Evolutionary conservation across 2,797 vertebrate species (phyloP).

Genomic region (Mormyrus proboscirostris): DNA sequence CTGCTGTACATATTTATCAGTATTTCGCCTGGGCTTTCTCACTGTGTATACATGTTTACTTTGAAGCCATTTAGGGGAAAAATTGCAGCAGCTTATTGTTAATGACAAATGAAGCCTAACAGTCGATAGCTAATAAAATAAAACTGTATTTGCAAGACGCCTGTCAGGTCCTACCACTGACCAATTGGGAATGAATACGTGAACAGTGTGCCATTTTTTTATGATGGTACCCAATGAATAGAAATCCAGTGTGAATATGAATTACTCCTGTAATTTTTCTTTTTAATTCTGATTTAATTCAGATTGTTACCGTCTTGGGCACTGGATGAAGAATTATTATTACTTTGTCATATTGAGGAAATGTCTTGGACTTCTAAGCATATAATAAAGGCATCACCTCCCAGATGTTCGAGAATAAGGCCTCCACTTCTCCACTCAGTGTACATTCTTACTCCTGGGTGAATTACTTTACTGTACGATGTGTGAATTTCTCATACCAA

Average conservation of each 20-base stretch:
- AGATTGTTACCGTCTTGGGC: neutral
- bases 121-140: neutral
- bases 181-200: neutral
- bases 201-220: neutral
- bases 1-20: neutral
- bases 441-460: neutral
- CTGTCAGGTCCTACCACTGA: neutral
- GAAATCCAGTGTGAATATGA: neutral
- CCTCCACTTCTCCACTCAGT: neutral
- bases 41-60: neutral
- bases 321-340: neutral
- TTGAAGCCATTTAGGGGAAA: neutral
- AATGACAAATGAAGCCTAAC: neutral
- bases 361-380: neutral
- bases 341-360: neutral
- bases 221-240: neutral
- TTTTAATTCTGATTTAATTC: neutral
- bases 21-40: neutral
- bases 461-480: neutral
- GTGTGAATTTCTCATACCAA: neutral
- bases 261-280: neutral
- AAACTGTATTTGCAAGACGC: neutral
- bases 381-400: neutral
- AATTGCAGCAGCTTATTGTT: neutral
- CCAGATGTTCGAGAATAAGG: neutral